Evolutionary conservation across 2,888 invertebrate species (phyloP).

Genomic region (Nymphalis urticae): DNA sequence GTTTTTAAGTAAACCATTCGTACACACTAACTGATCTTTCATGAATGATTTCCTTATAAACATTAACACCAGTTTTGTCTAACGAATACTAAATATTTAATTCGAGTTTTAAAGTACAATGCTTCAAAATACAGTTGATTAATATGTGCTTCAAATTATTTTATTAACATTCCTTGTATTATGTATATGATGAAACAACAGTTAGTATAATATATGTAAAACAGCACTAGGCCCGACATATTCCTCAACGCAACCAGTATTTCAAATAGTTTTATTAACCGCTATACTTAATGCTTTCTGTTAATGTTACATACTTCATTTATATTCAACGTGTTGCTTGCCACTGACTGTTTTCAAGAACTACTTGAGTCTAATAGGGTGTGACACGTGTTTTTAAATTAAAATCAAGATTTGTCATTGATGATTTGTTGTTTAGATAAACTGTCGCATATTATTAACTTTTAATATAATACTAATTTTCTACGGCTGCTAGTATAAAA

Average conservation of each 20-base stretch:
- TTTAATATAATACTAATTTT: no score
- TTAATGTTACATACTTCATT: not conserved
- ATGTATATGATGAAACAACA: no score
- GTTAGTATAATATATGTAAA: not conserved
- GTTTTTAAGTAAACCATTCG: conserved; percentile 20
- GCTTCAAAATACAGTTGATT: no score
- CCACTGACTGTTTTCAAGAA: not conserved
- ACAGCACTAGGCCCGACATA: not conserved
- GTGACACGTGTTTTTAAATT: no score
- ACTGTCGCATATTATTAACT: no score
- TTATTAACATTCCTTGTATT: no score
- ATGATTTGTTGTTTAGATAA: no score
- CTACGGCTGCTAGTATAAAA: no score
- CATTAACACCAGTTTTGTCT: not conserved
- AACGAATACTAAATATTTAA: not conserved
- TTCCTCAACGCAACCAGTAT: conserved; percentile 6
- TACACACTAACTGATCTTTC: not conserved
- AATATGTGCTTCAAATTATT: no score
- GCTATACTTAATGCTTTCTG: conserved; percentile 1
- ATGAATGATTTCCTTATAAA: not conserved
- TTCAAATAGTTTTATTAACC: not conserved
- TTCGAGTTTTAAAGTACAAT: not conserved
- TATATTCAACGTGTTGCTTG: not conserved
- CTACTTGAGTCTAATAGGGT: not conserved
- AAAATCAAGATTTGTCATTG: no score